Evolutionary conservation across 2,797 vertebrate species (phyloP), one percentile per base, ranked within the genome.

Genomic region (Buphagus erythrorhynchus): DNA sequence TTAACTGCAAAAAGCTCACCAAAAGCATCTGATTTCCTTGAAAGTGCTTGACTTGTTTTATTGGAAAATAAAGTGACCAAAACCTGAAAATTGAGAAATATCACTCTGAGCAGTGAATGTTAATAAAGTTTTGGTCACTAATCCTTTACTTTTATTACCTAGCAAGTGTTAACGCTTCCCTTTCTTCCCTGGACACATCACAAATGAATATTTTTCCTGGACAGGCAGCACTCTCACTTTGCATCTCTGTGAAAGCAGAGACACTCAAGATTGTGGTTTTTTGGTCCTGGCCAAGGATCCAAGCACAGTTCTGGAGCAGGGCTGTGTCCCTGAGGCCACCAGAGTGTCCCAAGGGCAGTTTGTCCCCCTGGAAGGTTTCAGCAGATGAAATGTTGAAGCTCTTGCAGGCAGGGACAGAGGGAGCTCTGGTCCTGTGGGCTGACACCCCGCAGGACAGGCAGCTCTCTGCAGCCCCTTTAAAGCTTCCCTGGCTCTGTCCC

Each of bases 371-470:
- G 55, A 43, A 21, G 26, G 2, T 38, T 35, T 8, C 9, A 28
- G 49, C 7, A 5, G 29, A 2, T 31, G 31, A 49, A 49, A 49
- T 49, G 28, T 7, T 49, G 48, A 16, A 49, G 17, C 57, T 29
- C 15, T 9, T 11, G 31, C 9, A 48, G n/a, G 24, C 33, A 66
- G 10, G 0, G 29, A 16, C 2, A 33, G 75, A 85, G 17, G 61
- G 15, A 35, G 33, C 29, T 52, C 29, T 0, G 1, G 16, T 18
- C 20, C 1, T 0, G 2, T 6, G 45, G 67, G 29, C 14, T 5
- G 28, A 72, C 13, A 12, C 6, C 57, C 7, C 14, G 13, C 28
- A 18, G 26, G 17, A 2, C 26, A 45, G 42, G 21, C 22, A 69
- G 24, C 71, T 48, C 62, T 49, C 42, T 1, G 5, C 61, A 62